Evolutionary conservation across 1,140 invertebrate genomes (phyloP).

Genomic region (Sitophilus oryzae): DNA sequence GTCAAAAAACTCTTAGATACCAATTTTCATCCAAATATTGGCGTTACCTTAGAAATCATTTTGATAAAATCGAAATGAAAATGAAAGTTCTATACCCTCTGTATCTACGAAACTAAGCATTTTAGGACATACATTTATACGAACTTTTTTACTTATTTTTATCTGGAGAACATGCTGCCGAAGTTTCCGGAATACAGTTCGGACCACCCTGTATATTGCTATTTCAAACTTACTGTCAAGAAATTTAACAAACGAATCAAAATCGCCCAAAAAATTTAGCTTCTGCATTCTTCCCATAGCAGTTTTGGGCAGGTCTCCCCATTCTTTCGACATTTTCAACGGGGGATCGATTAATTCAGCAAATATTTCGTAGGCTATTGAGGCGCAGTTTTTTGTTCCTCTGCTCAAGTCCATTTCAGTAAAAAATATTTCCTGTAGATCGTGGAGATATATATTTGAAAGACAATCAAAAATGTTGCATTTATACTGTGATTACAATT

Average conservation of each 20-base stretch:
- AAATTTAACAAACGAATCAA: conserved; percentile 51
- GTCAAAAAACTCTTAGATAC: too few species aligned
- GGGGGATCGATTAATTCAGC: conserved; percentile 45
- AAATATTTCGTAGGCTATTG: conserved; percentile 47
- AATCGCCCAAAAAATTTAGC: conserved; percentile 52
- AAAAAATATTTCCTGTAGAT: conserved; percentile 40
- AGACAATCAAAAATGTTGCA: conserved; percentile 4
- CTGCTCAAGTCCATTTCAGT: conserved; percentile 43
- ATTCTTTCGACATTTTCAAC: conserved; percentile 46
- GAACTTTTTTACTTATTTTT: too few species aligned
- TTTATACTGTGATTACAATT: conserved; percentile 1
- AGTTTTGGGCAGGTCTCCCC: conserved; percentile 50
- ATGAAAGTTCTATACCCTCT: too few species aligned
- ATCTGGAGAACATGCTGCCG: too few species aligned
- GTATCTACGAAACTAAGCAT: too few species aligned
- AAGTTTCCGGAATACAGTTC: too few species aligned
- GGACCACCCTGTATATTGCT: too few species aligned
- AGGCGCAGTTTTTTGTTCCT: conserved; percentile 44
- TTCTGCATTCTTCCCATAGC: conserved; percentile 44
- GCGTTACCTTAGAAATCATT: too few species aligned
- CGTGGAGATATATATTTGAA: neutral
- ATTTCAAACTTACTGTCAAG: conserved; percentile 47
- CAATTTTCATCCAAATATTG: too few species aligned
- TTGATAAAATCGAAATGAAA: too few species aligned
- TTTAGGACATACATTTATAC: too few species aligned